Base-by-base conservation (phyloP, 2,797 vertebrate species). In the Eulemur rubriventer region DNA sequence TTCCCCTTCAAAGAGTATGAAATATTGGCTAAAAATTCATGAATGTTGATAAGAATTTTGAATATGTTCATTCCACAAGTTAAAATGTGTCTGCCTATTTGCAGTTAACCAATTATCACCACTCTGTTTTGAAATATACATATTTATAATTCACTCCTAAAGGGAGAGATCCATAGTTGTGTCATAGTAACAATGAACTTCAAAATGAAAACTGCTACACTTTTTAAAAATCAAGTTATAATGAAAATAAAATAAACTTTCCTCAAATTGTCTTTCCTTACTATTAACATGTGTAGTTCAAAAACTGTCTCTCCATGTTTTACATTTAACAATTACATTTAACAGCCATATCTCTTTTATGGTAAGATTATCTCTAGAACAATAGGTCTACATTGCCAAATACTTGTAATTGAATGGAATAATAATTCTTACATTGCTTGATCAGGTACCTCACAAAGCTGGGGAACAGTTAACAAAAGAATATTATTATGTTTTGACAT, bases 351-450 rank as follows among this genome's bases (percentile, higher is more conserved):
- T 81, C 18, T 75, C n/a, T 73, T 75, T 95, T 48, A 61, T 0
- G 46, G 22, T 70, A 94, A 92, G 88, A 38, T 95, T 61, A 83
- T 91, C n/a, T 95, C 55, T 8, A 79, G 57, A 94, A 93, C 6
- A 86, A 72, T 4, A 75, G 3, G 8, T 70, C n/a, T 67, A 52
- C 7, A 41, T 73, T 61, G 26, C 8, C 55, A 89, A 86, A 73
- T 94, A 84, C 80, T 67, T 52, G 3, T 35, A 93, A 92, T 10
- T 75, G 18, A 83, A 80, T 17, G 26, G 7, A 94, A 72, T 85
- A 61, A 94, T 73, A 80, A 89, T 69, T 88, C 10, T 79, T 28
- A 61, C 1, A 7, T 35, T 73, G 8, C 43, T 79, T 97, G 43
- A 80, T 50, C 20, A 82, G 17, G 48, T 1, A 79, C 11, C 9